Base-by-base conservation (phyloP, 2,113 vertebrate genomes). In the Pollimyrus isidori region DNA sequence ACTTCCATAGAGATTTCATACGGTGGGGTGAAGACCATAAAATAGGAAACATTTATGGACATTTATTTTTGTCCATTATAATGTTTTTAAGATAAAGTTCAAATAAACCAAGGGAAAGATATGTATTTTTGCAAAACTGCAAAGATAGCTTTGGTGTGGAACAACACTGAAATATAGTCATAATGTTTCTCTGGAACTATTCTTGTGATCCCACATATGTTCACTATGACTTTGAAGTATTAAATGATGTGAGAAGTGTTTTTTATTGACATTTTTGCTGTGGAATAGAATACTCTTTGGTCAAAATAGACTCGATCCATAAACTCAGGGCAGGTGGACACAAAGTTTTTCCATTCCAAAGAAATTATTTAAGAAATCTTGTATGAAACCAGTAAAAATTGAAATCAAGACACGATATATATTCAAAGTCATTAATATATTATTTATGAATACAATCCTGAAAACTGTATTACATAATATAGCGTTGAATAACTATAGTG, bases 221-320 rank as follows among this genome's bases (percentile, higher is more conserved):
- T 93, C 90, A 92, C 87, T 90, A 89, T 92, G 91, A 90, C 90
- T 90, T 92, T 90, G 73, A 90, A 92, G 90, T 87, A 93, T 92
- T 91, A 91, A 92, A 92, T 73, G 52, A 89, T 80, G 91, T 88
- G 88, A 90, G 89, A 46, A 91, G 90, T 87, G 83, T 56, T 90
- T 92, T 95, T 94, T 94, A 94, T 92, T 94, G 93, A 93, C 90
- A 91, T 90, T 93, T 94, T 48, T 50, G 48, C 46, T 13, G 17
- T 93, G 91, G 92, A 92, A 93, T 90, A 93, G 58, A 88, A 89
- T 23, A 91, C 92, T 92, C 90, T 92, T 94, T 94, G 91, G 91
- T 91, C 91, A 91, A 91, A 91, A 92, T 90, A 90, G 91, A 89
- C 91, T 92, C 91, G 94, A 94, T 91, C 91, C 92, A 91, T 93